Evolutionary conservation across 2,113 vertebrate species (phyloP), one percentile per base, ranked within the genome.

Genomic region (Urocynchramus pylzowi): DNA sequence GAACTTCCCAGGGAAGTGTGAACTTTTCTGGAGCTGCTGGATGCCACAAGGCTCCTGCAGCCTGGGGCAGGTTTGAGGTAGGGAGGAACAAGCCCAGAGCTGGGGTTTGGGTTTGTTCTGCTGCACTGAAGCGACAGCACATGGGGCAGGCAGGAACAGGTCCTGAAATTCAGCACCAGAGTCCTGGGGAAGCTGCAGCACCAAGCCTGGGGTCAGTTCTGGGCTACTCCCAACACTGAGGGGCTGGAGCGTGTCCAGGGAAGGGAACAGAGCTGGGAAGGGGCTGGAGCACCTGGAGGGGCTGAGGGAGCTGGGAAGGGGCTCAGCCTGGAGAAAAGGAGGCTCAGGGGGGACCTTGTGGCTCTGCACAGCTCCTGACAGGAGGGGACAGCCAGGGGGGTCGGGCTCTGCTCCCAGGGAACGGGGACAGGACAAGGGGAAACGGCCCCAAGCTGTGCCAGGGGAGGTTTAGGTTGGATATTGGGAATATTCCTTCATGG

Each of bases 371-470:
- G 3, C 31, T 57, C 59, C 67, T 80, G 76, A 31, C 50, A 65
- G 76, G 67, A 73, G 59, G 41, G 75, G 49, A 22, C 20, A 35
- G 49, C 23, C 0, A 1, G 7, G 28, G 47, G n/a, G 11, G 9
- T 56, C 1, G 0, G 42, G 57, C 26, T 64, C 3, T 88, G 67
- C 42, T 64, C 21, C 47, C 57, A 37, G 42, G 53, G 57, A 79
- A 49, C 49, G 35, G 39, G 47, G 47, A 78, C n/a, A 41, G 42
- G 21, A 35, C 0, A 0, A 57, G 21, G 0, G 27, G 8, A 0
- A 44, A 28, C 0, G 0, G 23, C 37, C 13, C 23, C 22, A 44
- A 1, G 18, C 0, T 33, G 21, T 5, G 12, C 22, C 42, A 57
- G 16, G 18, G 6, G 23, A 39, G 16, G 16, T 16, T 74, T 1